Percentiles rank a stretch among this genome's conserved stretches.
phyloP scores from a whole-genome alignment of 1,140 invertebrate genomes.

The Aphis gossypii region DNA sequence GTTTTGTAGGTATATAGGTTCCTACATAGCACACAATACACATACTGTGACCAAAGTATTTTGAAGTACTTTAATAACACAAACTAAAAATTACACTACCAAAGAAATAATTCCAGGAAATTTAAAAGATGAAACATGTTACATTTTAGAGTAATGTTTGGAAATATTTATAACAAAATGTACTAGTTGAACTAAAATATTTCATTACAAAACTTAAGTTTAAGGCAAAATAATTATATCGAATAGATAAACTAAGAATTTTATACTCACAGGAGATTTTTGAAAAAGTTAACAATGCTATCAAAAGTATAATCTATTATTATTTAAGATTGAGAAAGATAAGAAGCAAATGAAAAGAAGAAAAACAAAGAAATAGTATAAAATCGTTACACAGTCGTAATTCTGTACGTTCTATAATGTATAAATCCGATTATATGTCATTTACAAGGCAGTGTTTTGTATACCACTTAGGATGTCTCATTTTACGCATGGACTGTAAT shows the following conservation, averaged over 20 bases:
- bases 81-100: background rate
- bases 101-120: background rate
- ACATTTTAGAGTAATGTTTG: background rate
- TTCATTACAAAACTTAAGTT: background rate
- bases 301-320: slow-evolving; percentile 28
- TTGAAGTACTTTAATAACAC: background rate
- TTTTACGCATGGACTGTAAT: no score
- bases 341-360: background rate
- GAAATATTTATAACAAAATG: background rate
- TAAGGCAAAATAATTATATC: background rate
- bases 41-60: background rate
- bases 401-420: background rate
- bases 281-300: background rate
- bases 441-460: background rate
- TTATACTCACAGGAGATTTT: background rate
- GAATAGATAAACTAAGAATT: background rate
- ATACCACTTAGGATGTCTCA: background rate
- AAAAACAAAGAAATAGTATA: background rate
- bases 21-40: background rate
- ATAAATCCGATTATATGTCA: slow-evolving; percentile 19
- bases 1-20: background rate
- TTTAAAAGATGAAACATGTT: background rate
- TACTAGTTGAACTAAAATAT: background rate
- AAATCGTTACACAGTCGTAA: background rate
- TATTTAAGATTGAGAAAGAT: slow-evolving; percentile 5